Evolutionary conservation across 2,888 invertebrate species (phyloP).

Genomic region (Euphydryas editha): DNA sequence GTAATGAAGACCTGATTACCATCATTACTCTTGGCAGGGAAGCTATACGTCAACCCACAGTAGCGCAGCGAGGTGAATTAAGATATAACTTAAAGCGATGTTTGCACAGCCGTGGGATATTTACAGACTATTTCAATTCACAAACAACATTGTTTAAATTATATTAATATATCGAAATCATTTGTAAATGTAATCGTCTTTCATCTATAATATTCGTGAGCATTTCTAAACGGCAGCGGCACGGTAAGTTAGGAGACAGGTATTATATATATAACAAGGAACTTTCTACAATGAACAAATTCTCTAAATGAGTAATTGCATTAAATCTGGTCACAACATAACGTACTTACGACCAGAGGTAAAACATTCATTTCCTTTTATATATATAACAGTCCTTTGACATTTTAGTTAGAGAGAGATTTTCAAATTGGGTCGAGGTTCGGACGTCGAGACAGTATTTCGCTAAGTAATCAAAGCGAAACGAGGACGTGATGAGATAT

Average conservation of each 20-base stretch:
- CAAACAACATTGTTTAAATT: too few relatives aligned
- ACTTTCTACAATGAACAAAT: background rate
- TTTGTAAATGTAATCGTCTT: too few relatives aligned
- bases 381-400: conserved; percentile 25
- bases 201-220: too few relatives aligned
- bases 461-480: conserved; percentile 28
- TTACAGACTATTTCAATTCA: too few relatives aligned
- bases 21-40: too few relatives aligned
- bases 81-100: too few relatives aligned
- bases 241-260: background rate
- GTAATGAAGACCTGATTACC: too few relatives aligned
- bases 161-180: too few relatives aligned
- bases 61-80: too few relatives aligned
- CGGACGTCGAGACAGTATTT: conserved; percentile 28
- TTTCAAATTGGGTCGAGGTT: conserved; percentile 34
- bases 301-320: background rate
- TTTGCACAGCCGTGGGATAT: too few relatives aligned
- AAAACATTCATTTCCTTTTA: background rate
- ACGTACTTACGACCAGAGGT: background rate
- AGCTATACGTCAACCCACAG: too few relatives aligned
- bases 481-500: conserved; percentile 24
- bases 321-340: background rate
- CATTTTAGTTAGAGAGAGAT: conserved; percentile 28
- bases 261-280: background rate
- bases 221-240: too few relatives aligned